These are phyloP conservation scores for Capra hircus DNA, from an alignment of 2,113 vertebrate species.

Conservation along the genomic window DNA sequence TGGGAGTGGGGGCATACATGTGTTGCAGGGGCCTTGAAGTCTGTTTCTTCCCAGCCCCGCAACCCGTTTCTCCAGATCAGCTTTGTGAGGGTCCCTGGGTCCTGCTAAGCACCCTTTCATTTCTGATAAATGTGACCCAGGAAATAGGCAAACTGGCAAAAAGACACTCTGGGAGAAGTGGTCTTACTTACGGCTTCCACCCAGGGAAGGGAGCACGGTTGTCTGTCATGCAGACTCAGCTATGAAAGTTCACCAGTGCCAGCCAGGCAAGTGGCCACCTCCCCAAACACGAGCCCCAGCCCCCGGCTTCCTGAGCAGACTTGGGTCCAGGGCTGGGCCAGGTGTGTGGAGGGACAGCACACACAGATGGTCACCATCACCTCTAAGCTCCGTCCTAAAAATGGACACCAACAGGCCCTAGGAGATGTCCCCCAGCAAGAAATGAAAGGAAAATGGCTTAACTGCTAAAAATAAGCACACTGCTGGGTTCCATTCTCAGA, in stretches of 20 bases:
- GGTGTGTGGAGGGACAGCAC: no score
- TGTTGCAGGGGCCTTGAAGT: not conserved
- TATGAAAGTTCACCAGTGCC: not conserved
- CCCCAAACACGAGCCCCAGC: not conserved
- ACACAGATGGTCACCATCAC: not conserved
- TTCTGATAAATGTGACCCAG: not conserved
- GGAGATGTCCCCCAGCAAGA: not conserved
- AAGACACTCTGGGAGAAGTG: not conserved
- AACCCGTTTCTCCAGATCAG: not conserved
- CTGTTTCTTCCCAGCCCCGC: not conserved
- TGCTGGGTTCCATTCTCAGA: not conserved
- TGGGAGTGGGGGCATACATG: fast-evolving
- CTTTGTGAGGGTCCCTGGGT: not conserved
- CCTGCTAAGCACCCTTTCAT: not conserved
- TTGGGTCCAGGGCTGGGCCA: not conserved
- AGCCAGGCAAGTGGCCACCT: not conserved
- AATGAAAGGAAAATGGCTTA: not conserved
- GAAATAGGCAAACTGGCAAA: not conserved
- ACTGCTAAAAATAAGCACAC: not conserved
- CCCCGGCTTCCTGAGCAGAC: not conserved
- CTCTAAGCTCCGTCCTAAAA: not conserved
- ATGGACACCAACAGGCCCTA: not conserved
- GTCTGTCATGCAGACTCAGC: not conserved
- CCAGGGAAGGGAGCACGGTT: not conserved
- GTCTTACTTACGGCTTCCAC: not conserved